Percentiles rank a stretch among this genome's conserved stretches.
Evolutionary conservation across 2,888 invertebrate species (phyloP).

Genomic region (Gortyna flavago): DNA sequence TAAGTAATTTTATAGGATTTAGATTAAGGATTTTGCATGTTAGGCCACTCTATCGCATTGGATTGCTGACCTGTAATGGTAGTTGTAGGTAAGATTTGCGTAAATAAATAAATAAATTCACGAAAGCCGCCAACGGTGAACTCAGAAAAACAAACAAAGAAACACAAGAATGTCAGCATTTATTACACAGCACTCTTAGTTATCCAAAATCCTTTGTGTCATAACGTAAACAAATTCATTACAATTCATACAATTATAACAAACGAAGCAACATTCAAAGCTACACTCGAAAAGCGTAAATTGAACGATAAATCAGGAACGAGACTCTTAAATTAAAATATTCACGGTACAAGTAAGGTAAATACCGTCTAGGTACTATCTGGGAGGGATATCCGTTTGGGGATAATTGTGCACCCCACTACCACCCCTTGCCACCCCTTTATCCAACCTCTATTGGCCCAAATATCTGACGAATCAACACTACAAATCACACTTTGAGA

Average conservation of each 20-base stretch:
- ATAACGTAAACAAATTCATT: slow-evolving; percentile 30
- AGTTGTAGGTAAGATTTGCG: too few species aligned
- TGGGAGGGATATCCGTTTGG: slow-evolving; percentile 43
- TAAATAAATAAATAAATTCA: too few species aligned
- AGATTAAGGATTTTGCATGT: too few species aligned
- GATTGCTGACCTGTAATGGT: too few species aligned
- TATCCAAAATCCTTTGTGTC: slow-evolving; percentile 18
- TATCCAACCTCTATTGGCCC: slow-evolving; percentile 61
- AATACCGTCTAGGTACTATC: slow-evolving; percentile 53
- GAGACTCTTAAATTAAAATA: slow-evolving; percentile 62
- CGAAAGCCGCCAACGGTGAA: too few species aligned
- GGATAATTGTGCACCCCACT: slow-evolving; percentile 65
- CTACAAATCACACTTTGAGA: slow-evolving; percentile 67
- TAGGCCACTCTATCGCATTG: too few species aligned
- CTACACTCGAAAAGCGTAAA: slow-evolving; percentile 49
- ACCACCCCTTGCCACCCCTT: slow-evolving; percentile 43
- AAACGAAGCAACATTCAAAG: slow-evolving; percentile 38
- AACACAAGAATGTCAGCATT: slow-evolving; percentile 1
- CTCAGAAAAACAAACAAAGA: slow-evolving; percentile 6
- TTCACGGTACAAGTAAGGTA: slow-evolving; percentile 57
- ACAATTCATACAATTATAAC: slow-evolving; percentile 41
- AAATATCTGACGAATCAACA: slow-evolving; percentile 72
- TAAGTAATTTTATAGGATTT: too few species aligned
- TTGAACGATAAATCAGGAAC: slow-evolving; percentile 59
- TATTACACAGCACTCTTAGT: neutral